Conservation (phyloP, 2,113 vertebrate genomes). For the Boleophthalmus pectinirostris region DNA sequence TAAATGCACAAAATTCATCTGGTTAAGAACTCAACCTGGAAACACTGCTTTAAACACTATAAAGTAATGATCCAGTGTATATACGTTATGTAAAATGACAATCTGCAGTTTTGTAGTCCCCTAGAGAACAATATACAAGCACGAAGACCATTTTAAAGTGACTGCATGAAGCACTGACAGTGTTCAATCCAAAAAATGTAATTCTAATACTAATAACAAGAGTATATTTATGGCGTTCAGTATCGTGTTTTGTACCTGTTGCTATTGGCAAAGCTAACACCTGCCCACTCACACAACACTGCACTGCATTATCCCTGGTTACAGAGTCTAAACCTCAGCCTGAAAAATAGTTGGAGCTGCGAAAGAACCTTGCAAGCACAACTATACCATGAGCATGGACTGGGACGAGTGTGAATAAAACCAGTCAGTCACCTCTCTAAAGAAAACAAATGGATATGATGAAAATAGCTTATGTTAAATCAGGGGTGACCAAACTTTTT, state of each 20-base stretch:
- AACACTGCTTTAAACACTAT: not conserved
- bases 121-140: not conserved
- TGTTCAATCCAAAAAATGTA: not conserved
- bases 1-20: no score
- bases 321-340: not conserved
- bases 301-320: not conserved
- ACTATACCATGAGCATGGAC: not conserved
- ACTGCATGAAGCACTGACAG: no score
- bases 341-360: not conserved
- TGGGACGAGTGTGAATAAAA: not conserved
- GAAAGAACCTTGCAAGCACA: not conserved
- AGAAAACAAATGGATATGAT: no score
- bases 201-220: not conserved
- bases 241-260: not conserved
- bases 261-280: not conserved
- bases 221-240: not conserved
- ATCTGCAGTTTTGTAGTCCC: not conserved
- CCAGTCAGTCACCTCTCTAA: not conserved
- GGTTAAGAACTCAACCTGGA: no score
- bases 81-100: not conserved
- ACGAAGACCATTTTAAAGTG: no score
- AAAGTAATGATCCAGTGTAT: not conserved
- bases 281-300: not conserved
- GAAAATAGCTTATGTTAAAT: no score
- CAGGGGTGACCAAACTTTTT: no score